Evolutionary conservation across 2,113 vertebrate genomes (phyloP).

Genomic region (Scortum barcoo): DNA sequence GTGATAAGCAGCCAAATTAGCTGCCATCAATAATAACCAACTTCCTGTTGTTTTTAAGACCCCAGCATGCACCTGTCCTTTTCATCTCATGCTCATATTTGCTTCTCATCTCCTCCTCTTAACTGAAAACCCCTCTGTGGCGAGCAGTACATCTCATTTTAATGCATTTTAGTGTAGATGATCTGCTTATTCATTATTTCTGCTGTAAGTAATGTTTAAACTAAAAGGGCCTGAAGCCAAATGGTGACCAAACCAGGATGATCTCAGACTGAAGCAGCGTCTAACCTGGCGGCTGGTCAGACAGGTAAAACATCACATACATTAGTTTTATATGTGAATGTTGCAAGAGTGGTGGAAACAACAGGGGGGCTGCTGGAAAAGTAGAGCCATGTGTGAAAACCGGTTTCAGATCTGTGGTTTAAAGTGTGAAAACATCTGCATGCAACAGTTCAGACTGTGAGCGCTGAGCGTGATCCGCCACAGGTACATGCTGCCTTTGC

Average conservation of each 20-base stretch:
- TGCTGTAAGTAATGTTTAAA: too few relatives aligned
- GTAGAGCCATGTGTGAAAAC: background rate
- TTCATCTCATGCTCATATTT: background rate
- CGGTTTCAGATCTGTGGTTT: conserved; percentile 32
- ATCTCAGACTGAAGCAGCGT: background rate
- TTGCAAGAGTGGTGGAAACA: conserved; percentile 19
- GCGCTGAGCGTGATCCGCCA: background rate
- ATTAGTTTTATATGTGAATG: background rate
- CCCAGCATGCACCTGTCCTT: background rate
- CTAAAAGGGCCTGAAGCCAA: background rate
- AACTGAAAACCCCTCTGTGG: too few relatives aligned
- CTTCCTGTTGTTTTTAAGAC: background rate
- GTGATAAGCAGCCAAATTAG: too few relatives aligned
- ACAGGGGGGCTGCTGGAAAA: background rate
- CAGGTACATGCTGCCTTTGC: accelerated
- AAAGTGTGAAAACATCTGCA: conserved; percentile 33
- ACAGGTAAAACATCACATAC: background rate
- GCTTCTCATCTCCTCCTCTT: background rate
- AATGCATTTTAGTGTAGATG: too few relatives aligned
- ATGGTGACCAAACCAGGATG: too few relatives aligned
- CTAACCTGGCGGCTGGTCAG: background rate
- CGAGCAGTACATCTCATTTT: too few relatives aligned
- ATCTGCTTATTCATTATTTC: too few relatives aligned
- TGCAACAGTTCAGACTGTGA: background rate
- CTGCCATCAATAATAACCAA: too few relatives aligned